Evolutionary conservation across 2,888 invertebrate species (phyloP).

Genomic region (Eucera pruinosa): DNA sequence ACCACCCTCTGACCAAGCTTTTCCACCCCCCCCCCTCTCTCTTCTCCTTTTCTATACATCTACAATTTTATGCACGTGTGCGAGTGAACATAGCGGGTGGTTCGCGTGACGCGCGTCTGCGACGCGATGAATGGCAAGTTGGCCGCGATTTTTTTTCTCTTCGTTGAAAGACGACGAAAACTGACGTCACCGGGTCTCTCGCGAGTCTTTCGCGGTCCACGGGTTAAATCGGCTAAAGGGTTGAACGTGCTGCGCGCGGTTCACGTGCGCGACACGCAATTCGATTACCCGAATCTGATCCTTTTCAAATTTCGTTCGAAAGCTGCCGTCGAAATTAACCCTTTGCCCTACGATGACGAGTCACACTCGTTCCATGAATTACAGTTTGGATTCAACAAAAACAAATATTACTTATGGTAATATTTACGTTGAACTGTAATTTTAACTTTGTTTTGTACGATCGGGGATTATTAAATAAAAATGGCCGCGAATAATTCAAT

Average conservation of each 20-base stretch:
- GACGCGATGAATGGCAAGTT: constrained; percentile 35
- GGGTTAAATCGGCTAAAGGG: constrained; percentile 39
- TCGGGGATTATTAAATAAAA: no score
- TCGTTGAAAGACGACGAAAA: constrained; percentile 15
- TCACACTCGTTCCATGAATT: no score
- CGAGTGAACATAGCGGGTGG: neutral
- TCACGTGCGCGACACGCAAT: no score
- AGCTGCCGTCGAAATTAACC: no score
- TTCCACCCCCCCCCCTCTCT: constrained; percentile 7
- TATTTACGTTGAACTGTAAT: no score
- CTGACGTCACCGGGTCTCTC: constrained; percentile 33
- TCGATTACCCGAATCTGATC: neutral
- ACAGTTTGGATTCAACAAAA: no score
- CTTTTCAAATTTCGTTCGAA: no score
- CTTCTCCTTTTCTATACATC: no score
- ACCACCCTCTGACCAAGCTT: constrained; percentile 55
- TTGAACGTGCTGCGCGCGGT: neutral
- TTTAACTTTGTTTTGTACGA: no score
- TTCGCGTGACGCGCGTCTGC: constrained; percentile 35
- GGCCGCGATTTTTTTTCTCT: constrained; percentile 46
- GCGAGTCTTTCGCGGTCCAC: constrained; percentile 5
- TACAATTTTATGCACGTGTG: neutral
- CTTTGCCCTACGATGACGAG: no score
- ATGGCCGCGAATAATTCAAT: no score
- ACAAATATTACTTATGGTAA: no score